Evolutionary conservation across 2,113 vertebrate species (phyloP).

Genomic region (Chaetorhynchus papuensis): DNA sequence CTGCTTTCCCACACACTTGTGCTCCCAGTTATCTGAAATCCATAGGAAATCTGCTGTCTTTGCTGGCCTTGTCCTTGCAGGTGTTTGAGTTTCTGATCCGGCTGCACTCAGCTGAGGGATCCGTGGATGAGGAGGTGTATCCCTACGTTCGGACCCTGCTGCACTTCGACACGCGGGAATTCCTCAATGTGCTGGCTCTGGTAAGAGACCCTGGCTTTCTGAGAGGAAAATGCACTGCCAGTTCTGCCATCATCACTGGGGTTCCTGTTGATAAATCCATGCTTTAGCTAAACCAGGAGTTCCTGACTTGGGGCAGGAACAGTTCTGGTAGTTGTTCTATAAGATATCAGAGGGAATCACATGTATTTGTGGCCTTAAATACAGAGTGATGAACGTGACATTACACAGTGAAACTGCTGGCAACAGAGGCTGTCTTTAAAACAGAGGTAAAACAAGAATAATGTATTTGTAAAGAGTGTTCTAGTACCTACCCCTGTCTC

Average conservation of each 20-base stretch:
- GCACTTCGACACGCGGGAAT: conserved; percentile 95
- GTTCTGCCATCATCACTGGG: background rate
- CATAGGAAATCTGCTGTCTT: background rate
- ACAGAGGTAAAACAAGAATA: background rate
- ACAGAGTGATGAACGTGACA: background rate
- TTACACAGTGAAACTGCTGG: background rate
- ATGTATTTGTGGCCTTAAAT: background rate
- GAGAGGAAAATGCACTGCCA: background rate
- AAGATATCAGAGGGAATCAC: background rate
- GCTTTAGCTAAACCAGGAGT: background rate
- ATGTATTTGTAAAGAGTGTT: background rate
- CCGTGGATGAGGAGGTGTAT: conserved; percentile 89
- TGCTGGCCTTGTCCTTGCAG: conserved; percentile 57
- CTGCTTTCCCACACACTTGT: background rate
- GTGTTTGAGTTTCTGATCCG: conserved; percentile 96
- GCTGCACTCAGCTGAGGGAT: conserved; percentile 85
- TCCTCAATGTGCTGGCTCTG: conserved; percentile 96
- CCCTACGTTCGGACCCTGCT: conserved; percentile 88
- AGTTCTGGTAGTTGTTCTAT: background rate
- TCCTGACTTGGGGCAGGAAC: background rate
- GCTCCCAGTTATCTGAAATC: background rate
- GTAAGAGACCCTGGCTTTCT: conserved; percentile 66
- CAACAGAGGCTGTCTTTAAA: background rate
- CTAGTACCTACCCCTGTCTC: background rate
- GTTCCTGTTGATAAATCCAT: background rate